Evolutionary conservation across 2,113 vertebrate species (phyloP).

Genomic region (Syrrhaptes paradoxus): DNA sequence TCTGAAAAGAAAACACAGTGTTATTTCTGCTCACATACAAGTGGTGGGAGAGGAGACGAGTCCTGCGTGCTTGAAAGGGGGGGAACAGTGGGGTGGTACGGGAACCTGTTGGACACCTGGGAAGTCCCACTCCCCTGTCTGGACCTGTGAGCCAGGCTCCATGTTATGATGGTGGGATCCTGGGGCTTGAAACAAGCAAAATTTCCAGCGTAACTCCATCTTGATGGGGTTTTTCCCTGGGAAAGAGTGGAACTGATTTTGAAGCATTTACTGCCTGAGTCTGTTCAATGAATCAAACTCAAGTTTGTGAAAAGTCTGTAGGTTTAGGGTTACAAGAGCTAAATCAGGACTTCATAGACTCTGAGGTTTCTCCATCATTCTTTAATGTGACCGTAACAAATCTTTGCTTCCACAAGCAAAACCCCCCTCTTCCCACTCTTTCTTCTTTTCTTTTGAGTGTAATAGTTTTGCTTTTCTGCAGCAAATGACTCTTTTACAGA

Average conservation of each 20-base stretch:
- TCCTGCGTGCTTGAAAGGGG: fast-evolving
- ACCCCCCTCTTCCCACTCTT: not conserved
- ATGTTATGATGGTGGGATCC: fast-evolving
- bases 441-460: not conserved
- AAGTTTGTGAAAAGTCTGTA: not conserved
- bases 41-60: not conserved
- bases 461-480: not conserved
- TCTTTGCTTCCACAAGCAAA: not conserved
- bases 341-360: not conserved
- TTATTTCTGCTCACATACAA: not conserved
- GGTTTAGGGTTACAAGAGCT: not conserved
- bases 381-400: not conserved
- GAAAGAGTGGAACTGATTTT: not conserved
- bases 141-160: not conserved
- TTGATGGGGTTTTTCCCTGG: not conserved
- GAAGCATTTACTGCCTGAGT: not conserved
- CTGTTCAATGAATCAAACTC: not conserved
- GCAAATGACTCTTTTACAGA: not conserved
- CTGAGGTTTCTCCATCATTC: not conserved
- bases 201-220: not conserved
- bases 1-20: fast-evolving
- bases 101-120: fast-evolving
- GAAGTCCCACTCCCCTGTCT: not conserved
- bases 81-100: too few relatives aligned
- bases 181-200: not conserved